Percentiles rank a stretch among this genome's conserved stretches.
These are phyloP conservation scores for Ctenomys sociabilis DNA, from an alignment of 2,113 vertebrate species.

Conservation along the genomic window DNA sequence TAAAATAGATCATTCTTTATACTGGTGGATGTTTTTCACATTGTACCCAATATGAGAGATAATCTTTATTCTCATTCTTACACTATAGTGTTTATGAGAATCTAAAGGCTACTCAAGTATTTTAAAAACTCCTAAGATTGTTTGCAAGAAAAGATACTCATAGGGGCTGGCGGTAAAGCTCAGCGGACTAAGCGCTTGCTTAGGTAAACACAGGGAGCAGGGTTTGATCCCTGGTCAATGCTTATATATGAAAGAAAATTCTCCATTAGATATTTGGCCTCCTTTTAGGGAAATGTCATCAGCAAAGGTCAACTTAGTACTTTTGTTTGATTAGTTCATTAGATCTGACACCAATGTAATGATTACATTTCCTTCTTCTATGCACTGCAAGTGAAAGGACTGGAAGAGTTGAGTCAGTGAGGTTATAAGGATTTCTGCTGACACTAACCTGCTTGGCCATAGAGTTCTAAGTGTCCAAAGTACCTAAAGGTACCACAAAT, in stretches of 20 bases:
- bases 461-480: not conserved
- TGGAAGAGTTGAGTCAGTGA: not conserved
- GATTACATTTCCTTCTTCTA: not conserved
- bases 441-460: not conserved
- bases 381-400: not conserved
- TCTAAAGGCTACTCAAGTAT: not conserved
- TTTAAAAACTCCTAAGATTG: not conserved
- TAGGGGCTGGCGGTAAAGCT: no score
- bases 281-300: not conserved
- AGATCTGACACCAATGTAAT: slow-evolving; percentile 13
- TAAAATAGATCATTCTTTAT: slow-evolving; percentile 23
- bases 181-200: no score
- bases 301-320: not conserved
- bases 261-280: not conserved
- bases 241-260: not conserved
- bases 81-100: not conserved
- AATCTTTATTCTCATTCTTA: not conserved
- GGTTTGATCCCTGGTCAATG: no score
- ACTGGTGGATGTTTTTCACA: not conserved
- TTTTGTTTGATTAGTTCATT: slow-evolving; percentile 38
- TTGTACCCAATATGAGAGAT: not conserved
- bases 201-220: no score
- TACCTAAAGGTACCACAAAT: not conserved
- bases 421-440: not conserved
- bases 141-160: not conserved